A percentile compares a stretch with the other conserved stretches of the same genome.
Evolutionary conservation across 2,797 vertebrate species (phyloP).

Genomic region (Acanthurus lineatus): DNA sequence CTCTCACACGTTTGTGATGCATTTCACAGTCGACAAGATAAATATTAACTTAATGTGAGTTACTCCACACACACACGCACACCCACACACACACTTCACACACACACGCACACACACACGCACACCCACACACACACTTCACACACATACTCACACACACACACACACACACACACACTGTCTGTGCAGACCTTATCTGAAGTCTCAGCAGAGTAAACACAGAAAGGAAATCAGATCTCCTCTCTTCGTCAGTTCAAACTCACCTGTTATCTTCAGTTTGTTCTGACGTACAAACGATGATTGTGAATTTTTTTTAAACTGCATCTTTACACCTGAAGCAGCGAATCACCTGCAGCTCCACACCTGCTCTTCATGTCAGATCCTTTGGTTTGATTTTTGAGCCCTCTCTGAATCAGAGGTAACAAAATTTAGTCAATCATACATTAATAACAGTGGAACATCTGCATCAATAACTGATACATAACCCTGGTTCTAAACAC

Average conservation of each 20-base stretch:
- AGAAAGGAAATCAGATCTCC: conserved; percentile 47
- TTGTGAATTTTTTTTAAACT: not conserved
- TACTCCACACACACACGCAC: not conserved
- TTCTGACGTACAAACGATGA: not conserved
- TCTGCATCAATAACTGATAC: not conserved
- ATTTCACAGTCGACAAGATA: conserved; percentile 58
- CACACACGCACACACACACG: no score
- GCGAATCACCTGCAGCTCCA: not conserved
- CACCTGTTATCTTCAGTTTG: conserved; percentile 20
- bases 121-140: no score
- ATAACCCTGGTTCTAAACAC: no score
- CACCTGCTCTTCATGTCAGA: not conserved
- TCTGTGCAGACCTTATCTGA: conserved; percentile 41
- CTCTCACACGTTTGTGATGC: conserved; percentile 43
- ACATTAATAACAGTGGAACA: not conserved
- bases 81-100: no score
- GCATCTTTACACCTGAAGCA: not conserved
- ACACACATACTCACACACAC: conserved; percentile 1
- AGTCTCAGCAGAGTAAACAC: conserved; percentile 57
- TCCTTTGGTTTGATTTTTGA: not conserved
- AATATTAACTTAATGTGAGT: conserved; percentile 69
- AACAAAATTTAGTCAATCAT: not conserved
- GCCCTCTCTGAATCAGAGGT: not conserved
- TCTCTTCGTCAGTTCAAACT: conserved; percentile 31
- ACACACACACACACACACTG: conserved; percentile 27